These are phyloP conservation scores for Mugil cephalus DNA, from an alignment of 2,113 vertebrate species.

Conservation along the genomic window DNA sequence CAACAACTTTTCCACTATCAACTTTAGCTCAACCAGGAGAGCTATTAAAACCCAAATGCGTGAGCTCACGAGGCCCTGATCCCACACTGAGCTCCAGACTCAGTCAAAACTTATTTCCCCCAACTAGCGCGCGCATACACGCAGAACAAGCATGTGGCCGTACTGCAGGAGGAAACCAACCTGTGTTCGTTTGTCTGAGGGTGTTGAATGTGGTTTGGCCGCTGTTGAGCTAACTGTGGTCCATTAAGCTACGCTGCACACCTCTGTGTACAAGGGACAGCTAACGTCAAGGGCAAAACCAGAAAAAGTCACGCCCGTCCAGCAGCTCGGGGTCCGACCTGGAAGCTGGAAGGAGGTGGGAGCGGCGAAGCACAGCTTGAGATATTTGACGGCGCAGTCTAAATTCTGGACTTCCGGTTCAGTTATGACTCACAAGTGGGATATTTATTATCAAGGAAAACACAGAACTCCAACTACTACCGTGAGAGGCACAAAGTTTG, in stretches of 20 bases:
- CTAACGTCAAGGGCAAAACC: slow-evolving; percentile 19
- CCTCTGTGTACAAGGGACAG: slow-evolving; percentile 10
- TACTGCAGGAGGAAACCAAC: slow-evolving; percentile 60
- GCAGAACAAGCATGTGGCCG: slow-evolving; percentile 55
- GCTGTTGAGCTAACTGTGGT: slow-evolving; percentile 59
- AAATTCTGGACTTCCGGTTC: slow-evolving; percentile 2
- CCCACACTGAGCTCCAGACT: slow-evolving; percentile 56
- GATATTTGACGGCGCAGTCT: slow-evolving; percentile 11
- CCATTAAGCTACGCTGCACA: slow-evolving; percentile 53
- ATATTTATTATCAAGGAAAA: slow-evolving; percentile 32
- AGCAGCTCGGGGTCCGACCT: slow-evolving; percentile 14
- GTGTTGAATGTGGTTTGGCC: slow-evolving; percentile 75
- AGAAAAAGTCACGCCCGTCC: slow-evolving; percentile 30
- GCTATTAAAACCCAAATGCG: slow-evolving; percentile 62
- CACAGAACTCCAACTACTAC: slow-evolving; percentile 1
- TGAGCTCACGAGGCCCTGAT: slow-evolving; percentile 58
- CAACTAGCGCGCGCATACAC: slow-evolving; percentile 51
- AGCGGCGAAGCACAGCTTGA: slow-evolving; percentile 17
- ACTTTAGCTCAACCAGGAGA: slow-evolving; percentile 64
- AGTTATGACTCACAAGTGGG: slow-evolving; percentile 36
- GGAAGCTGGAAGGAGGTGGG: not conserved
- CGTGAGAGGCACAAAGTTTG: not conserved
- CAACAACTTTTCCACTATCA: slow-evolving; percentile 63
- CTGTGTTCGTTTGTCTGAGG: slow-evolving; percentile 65
- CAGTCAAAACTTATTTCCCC: slow-evolving; percentile 69